Percentiles rank a stretch among this genome's conserved stretches.
Evolutionary conservation across 2,113 vertebrate genomes (phyloP).

Genomic region (Vidua macroura): DNA sequence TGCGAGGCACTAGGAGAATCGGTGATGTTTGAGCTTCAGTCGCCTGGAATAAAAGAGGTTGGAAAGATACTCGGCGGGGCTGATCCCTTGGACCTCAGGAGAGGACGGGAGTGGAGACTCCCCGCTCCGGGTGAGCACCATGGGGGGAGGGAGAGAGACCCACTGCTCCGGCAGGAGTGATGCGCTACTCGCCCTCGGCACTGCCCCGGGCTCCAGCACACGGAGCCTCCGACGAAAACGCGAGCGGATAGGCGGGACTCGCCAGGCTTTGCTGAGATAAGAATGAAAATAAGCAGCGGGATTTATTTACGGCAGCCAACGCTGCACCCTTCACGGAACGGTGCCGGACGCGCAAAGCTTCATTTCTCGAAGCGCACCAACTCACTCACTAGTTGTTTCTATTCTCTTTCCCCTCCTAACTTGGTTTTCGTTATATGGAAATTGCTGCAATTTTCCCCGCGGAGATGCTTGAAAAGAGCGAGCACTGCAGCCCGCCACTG

Average conservation of each 20-base stretch:
- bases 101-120: neutral
- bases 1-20: neutral
- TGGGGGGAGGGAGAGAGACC: neutral
- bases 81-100: neutral
- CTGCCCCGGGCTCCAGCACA: neutral
- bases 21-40: neutral
- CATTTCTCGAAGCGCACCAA: neutral
- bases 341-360: neutral
- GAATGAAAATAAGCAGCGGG: neutral
- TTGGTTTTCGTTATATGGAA: neutral
- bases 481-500: neutral
- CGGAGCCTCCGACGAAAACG: neutral
- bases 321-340: neutral
- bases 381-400: neutral
- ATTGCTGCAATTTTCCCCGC: neutral
- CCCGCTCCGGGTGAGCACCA: neutral
- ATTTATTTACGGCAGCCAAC: neutral
- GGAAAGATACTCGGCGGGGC: neutral
- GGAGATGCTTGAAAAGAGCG: neutral
- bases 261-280: neutral
- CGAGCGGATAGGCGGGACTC: neutral
- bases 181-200: neutral
- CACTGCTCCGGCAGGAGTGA: neutral
- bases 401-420: neutral
- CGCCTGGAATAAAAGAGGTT: neutral